A percentile compares a stretch with the other conserved stretches of the same genome.
Evolutionary conservation across 1,140 invertebrate species (phyloP).

Genomic region (Brachionus rubens): DNA sequence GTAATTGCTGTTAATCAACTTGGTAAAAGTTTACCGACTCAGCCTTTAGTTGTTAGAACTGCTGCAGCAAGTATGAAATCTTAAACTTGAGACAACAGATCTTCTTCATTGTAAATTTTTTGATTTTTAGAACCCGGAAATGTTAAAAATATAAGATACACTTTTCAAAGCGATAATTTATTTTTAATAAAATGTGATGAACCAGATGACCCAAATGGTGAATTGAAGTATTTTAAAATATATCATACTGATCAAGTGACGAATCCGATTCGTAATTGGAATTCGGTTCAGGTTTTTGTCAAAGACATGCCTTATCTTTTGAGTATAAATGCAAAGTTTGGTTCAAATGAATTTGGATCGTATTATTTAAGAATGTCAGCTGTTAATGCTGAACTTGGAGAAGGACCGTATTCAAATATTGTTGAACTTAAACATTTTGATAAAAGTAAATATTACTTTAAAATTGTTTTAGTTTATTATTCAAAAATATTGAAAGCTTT

Average conservation of each 20-base stretch:
- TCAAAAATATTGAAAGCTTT: too few species aligned
- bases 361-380: slow-evolving; percentile 30
- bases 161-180: slow-evolving; percentile 17
- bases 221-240: slow-evolving; percentile 36
- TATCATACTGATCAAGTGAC: slow-evolving; percentile 44
- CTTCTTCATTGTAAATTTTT: too few species aligned
- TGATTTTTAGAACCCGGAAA: slow-evolving; percentile 19
- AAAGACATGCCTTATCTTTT: slow-evolving; percentile 33
- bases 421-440: slow-evolving; percentile 6
- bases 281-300: not conserved
- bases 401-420: slow-evolving; percentile 36
- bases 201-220: slow-evolving; percentile 34
- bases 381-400: slow-evolving; percentile 28
- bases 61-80: slow-evolving; percentile 17
- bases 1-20: slow-evolving; percentile 23
- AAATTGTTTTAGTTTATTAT: too few species aligned
- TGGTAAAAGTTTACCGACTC: not conserved
- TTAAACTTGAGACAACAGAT: too few species aligned
- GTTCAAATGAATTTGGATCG: not conserved
- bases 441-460: not conserved
- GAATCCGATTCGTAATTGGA: slow-evolving; percentile 30
- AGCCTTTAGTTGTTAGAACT: slow-evolving; percentile 10
- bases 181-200: slow-evolving; percentile 31
- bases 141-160: slow-evolving; percentile 38
- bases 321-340: not conserved